phyloP scores from a whole-genome alignment of 2,113 vertebrate genomes.

The Tricholaema leucomelas region DNA sequence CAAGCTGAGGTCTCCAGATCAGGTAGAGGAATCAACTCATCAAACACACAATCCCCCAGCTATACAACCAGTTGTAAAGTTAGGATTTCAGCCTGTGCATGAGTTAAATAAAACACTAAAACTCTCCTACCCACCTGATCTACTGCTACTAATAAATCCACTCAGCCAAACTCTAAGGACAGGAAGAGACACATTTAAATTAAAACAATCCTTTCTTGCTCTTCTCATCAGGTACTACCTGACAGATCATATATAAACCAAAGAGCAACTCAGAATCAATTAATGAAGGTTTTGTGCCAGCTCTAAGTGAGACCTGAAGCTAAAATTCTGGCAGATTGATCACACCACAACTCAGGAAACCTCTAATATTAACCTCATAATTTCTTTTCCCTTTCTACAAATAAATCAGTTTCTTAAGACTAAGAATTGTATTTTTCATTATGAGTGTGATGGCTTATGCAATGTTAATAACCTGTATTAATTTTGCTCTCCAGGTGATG shows the following conservation, averaged over 20 bases:
- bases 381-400: not conserved
- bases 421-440: not conserved
- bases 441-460: too few species aligned
- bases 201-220: constrained; percentile 5
- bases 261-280: not conserved
- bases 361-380: not conserved
- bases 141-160: not conserved
- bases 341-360: not conserved
- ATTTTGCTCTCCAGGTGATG: too few species aligned
- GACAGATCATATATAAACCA: not conserved
- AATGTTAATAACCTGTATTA: too few species aligned
- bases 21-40: too few species aligned
- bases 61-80: constrained; percentile 2
- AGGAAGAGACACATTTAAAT: not conserved
- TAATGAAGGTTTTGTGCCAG: not conserved
- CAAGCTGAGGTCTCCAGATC: too few species aligned
- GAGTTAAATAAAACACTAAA: constrained; percentile 12
- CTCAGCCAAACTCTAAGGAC: not conserved
- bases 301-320: not conserved
- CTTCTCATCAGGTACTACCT: not conserved
- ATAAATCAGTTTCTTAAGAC: not conserved
- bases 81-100: not conserved
- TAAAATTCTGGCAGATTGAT: not conserved
- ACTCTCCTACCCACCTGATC: not conserved
- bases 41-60: not conserved